Evolutionary conservation across 2,113 vertebrate genomes (phyloP), one percentile per base, ranked within the genome.

Genomic region (Rhodinocichla rosea): DNA sequence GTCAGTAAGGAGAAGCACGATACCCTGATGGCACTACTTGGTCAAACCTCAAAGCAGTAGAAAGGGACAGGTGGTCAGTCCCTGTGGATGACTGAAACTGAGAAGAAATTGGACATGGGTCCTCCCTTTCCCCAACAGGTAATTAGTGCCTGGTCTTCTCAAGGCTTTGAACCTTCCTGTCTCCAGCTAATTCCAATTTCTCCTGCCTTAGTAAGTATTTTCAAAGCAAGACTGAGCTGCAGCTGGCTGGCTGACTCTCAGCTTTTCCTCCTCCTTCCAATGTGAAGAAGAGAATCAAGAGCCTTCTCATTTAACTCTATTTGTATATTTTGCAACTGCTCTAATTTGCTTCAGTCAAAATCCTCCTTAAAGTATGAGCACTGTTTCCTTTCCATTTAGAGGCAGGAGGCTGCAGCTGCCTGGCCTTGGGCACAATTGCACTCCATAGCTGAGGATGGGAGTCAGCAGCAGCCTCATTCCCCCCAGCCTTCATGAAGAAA

Each of bases 361-460:
- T 60, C 59, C 47, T 96, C 68, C 67, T 93, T 96, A 89, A 93
- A 93, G 87, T 40, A 71, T 23, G 81, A 79, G 32, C 33, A 24
- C 26, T 76, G 28, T 30, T 91, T 83, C 65, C 70, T 78, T 89
- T 93, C 71, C 75, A 35, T 94, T 90, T 79, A 86, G 79, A 63
- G 63, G 91, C 91, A 96, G 84, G 42, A 95, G 59, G 76, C 81
- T 94, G 88, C 97, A 97, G 92, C 94, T 96, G 84, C 81, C 73
- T 96, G 88, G 95, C 94, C 63, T 35, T 91, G 83, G 92, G 95
- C 87, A 90, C 49, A 95, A 79, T 97, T 94, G 70, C 44, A 91
- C 70, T 90, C 56, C 73, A 44, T 90, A 84, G 52, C 85, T 87
- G 90, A 86, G 44, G 45, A 47, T 39, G 21, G 45, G 64, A 95